Base-by-base conservation (phyloP, 2,797 vertebrate genomes). In the Coreius guichenoti region DNA sequence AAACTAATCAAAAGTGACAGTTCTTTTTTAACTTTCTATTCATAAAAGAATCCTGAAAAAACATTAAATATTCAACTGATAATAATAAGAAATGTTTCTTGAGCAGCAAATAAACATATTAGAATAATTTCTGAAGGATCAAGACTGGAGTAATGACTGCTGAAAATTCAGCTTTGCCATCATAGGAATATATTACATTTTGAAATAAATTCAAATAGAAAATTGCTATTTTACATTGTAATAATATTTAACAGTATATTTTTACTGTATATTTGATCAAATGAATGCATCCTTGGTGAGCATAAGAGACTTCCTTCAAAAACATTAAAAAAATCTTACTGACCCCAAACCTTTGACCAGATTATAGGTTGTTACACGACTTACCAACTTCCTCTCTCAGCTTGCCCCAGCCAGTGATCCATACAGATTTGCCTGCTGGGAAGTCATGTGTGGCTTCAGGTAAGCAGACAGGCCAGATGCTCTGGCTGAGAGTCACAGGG, bases 361-460 rank as follows among this genome's bases (percentile, higher is more conserved):
- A 33, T 29, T 63, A 26, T 13, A 31, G 13, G 31, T 17, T 68
- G 82, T 77, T n/a, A 6, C n/a, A 49, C 19, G 11, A 80, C 89
- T 87, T 54, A 14, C 96, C 94, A 96, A 97, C 96, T 90, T 95
- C 95, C 90, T 99, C 97, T 23, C 86, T 19, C 0, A 94, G 96
- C 7, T 95, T 96, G 0, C 98, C 98, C 98, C 98, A 99, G 3
- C 98, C 98, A 0, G 97, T 98, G 91, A 99, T 96, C 96, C 95
- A 98, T 86, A 99, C 95, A 26, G 89, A 89, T 89, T 93, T 94
- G 8, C 97, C 97, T 0, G 84, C 1, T 0, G 95, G 94, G 90
- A 99, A 98, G 39, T 84, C 87, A 0, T 97, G 96, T 0, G 95
- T 92, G 1, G 93, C 0, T 0, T 95, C 91, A 0, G 98, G 98